These are phyloP conservation scores for Phrynocephalus guinanensis DNA, from an alignment of 2,797 vertebrate species.

Conservation along the genomic window DNA sequence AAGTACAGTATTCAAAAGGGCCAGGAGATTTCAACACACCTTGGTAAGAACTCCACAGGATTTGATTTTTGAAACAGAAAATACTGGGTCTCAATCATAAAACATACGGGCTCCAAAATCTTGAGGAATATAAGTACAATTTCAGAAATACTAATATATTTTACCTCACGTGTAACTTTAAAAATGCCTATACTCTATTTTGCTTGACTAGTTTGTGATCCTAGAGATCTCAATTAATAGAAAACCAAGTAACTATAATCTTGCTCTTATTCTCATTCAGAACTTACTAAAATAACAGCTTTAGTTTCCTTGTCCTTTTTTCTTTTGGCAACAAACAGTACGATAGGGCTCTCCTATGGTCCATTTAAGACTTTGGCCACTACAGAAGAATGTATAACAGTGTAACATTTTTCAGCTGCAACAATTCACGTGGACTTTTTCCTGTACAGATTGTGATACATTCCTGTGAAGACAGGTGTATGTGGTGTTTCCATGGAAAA, in stretches of 20 bases:
- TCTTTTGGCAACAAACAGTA: neutral
- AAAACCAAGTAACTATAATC: neutral
- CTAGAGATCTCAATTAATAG: neutral
- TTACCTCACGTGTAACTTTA: neutral
- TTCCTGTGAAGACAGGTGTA: too few relatives aligned
- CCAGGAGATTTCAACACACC: neutral
- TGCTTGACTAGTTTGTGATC: neutral
- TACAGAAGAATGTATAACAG: neutral
- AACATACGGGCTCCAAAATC: slow-evolving; percentile 53
- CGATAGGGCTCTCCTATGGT: neutral
- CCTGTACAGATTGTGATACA: too few relatives aligned
- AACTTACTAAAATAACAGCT: neutral
- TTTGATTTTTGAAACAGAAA: slow-evolving; percentile 23
- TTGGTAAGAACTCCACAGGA: slow-evolving; percentile 44
- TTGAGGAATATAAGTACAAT: slow-evolving; percentile 33
- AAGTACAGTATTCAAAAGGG: slow-evolving; percentile 50
- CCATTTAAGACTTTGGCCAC: neutral
- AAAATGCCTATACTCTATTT: slow-evolving; percentile 10
- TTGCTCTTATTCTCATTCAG: neutral
- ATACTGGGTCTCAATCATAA: slow-evolving; percentile 52
- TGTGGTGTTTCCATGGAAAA: too few relatives aligned
- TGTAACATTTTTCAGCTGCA: too few relatives aligned
- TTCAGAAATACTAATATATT: slow-evolving; percentile 47
- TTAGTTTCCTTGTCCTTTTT: neutral
- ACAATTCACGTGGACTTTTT: too few relatives aligned